A percentile compares a stretch with the other conserved stretches of the same genome.
phyloP scores from a whole-genome alignment of 2,888 invertebrate species.

The Dasypogon diadema region DNA sequence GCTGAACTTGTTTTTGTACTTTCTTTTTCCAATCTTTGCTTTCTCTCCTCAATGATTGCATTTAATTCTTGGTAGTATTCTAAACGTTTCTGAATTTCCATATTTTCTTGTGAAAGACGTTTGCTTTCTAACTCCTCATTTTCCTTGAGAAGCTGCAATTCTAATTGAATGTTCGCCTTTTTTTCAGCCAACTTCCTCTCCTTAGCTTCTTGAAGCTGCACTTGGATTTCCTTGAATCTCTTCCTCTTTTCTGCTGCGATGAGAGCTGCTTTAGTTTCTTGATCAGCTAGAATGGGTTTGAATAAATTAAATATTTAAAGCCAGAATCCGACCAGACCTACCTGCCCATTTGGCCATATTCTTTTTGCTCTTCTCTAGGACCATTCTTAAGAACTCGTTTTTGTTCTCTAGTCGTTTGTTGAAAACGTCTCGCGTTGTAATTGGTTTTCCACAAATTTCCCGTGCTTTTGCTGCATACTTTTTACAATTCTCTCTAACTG shows the following conservation, averaged over 20 bases:
- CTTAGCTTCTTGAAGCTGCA: conserved; percentile 61
- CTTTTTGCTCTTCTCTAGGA: conserved; percentile 65
- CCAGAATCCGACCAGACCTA: too few species aligned
- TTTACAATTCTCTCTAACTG: conserved; percentile 58
- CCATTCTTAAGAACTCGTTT: conserved; percentile 71
- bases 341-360: conserved; percentile 64
- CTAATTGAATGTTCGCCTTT: conserved; percentile 61
- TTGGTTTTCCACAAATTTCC: conserved; percentile 69
- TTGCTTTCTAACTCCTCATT: conserved; percentile 61
- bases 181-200: conserved; percentile 63
- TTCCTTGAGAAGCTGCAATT: conserved; percentile 61
- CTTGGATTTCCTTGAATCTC: conserved; percentile 61
- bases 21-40: conserved; percentile 15
- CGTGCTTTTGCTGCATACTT: conserved; percentile 60
- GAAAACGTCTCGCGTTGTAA: conserved; percentile 70
- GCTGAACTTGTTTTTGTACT: not conserved
- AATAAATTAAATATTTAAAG: not conserved
- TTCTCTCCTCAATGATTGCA: conserved; percentile 57
- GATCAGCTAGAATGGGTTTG: conserved; percentile 54
- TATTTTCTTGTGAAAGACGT: conserved; percentile 61
- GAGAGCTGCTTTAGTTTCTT: conserved; percentile 58
- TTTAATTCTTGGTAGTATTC: conserved; percentile 62
- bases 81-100: conserved; percentile 62
- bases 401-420: conserved; percentile 69
- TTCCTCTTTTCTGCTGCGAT: conserved; percentile 61